Base-by-base conservation (phyloP, 2,797 vertebrate species). In the Crenuchus spilurus region DNA sequence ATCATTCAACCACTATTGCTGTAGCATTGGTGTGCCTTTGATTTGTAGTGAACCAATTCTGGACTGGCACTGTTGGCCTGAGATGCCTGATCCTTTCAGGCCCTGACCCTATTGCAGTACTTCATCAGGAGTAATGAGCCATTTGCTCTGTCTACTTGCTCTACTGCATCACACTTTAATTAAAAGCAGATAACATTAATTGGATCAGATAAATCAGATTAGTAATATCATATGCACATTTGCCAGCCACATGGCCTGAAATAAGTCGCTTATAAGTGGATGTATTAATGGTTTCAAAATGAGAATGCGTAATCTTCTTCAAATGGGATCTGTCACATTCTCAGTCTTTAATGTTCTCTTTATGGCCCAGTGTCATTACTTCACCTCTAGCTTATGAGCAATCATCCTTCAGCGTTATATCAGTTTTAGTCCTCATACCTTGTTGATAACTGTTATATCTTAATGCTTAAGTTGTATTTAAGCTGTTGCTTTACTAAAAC, bases 141-240 rank as follows among this genome's bases (percentile, higher is more conserved):
- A 44, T 66, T 22, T 37, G 49, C 67, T 72, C 74, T 51, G 42
- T 24, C 44, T 58, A 70, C 68, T 68, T 71, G 44, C 49, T 66
- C 58, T 68, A 20, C 58, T 64, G 54, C 51, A 41, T 46, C 57
- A 51, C 52, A 52, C 61, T 72, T 77, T 65, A 75, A 75, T 80
- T 44, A 74, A 74, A 74, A 68, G 71, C 76, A 63, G 39, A 74
- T 76, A 28, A 31, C 30, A 16, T 46, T 57, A 71, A 74, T 78
- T 68, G 71, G 42, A 67, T 65, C 33, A 30, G 66, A 77, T 74
- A 66, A 57, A 75, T 71, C 52, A 71, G 67, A 71, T 74, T 58
- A 68, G 52, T 69, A 72, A 57, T 68, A 42, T 68, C 48, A 73
- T 39, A 58, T 61, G 39, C 63, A 42, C 33, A 39, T 70, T 48